phyloP scores from a whole-genome alignment of 2,797 vertebrate species.

The Todus mexicanus region DNA sequence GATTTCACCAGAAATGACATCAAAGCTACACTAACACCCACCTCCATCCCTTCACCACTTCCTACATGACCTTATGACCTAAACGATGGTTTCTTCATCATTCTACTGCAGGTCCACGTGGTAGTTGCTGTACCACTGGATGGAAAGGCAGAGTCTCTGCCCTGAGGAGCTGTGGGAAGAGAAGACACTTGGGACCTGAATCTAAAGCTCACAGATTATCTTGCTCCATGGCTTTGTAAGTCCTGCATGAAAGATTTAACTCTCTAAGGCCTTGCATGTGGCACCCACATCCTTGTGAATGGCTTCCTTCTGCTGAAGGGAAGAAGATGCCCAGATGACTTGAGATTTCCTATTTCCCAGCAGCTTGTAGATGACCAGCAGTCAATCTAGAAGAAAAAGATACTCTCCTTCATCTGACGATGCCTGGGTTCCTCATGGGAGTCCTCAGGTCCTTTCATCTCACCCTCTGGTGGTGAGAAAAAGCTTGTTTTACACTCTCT shows the following conservation, averaged over 20 bases:
- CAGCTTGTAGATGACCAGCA: neutral
- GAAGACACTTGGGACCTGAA: neutral
- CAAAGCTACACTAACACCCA: neutral
- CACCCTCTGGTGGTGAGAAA: neutral
- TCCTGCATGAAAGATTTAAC: neutral
- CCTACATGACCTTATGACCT: neutral
- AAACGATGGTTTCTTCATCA: neutral
- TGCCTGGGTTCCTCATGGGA: neutral
- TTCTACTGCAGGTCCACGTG: neutral
- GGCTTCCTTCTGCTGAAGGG: neutral
- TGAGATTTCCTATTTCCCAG: neutral
- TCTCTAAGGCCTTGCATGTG: neutral
- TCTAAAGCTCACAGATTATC: neutral
- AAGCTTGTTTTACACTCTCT: neutral
- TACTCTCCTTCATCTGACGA: neutral
- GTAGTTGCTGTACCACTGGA: neutral
- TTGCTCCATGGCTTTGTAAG: neutral
- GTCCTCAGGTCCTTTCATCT: neutral
- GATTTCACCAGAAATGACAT: neutral
- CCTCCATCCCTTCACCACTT: neutral
- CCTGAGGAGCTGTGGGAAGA: neutral
- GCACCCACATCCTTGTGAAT: fast-evolving
- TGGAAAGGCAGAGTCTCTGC: neutral
- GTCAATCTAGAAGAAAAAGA: neutral
- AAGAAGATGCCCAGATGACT: neutral